These are phyloP conservation scores for Ostrea denselamellosa DNA, from an alignment of 1,140 invertebrate genomes.

Conservation along the genomic window DNA sequence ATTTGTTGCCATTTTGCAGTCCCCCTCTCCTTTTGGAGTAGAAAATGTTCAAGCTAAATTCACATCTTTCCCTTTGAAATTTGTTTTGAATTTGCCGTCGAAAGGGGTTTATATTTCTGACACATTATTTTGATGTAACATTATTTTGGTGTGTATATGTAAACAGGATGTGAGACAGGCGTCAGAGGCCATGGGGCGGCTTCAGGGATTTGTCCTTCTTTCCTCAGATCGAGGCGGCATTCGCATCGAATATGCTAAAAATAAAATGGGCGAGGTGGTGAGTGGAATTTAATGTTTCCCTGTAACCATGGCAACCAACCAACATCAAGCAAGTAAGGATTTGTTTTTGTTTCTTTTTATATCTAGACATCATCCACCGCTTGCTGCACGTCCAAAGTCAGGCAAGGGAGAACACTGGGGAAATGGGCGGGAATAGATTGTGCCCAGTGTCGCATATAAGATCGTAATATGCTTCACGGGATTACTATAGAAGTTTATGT, in stretches of 20 bases:
- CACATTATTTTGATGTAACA: too few species aligned
- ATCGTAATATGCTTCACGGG: too few species aligned
- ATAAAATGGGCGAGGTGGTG: slow-evolving; percentile 94
- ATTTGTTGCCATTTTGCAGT: too few species aligned
- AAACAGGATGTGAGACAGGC: slow-evolving; percentile 89
- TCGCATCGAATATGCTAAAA: slow-evolving; percentile 98
- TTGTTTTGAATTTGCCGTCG: too few species aligned
- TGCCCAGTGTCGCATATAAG: too few species aligned
- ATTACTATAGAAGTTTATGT: too few species aligned
- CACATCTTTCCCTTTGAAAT: too few species aligned
- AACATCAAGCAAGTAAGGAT: slow-evolving; percentile 52
- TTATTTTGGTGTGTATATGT: too few species aligned
- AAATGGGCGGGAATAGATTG: too few species aligned
- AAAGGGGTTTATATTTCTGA: too few species aligned
- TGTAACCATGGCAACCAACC: slow-evolving; percentile 37
- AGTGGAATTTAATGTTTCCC: slow-evolving; percentile 63
- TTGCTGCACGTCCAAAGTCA: background rate
- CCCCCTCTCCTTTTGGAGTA: too few species aligned
- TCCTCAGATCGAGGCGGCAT: slow-evolving; percentile 96
- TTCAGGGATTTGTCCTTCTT: slow-evolving; percentile 95
- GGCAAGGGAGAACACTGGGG: background rate
- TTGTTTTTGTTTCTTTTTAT: background rate
- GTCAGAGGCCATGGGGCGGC: slow-evolving; percentile 91
- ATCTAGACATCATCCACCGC: background rate
- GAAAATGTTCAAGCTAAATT: background rate